Base-by-base conservation (phyloP, 2,888 invertebrate species). In the Prosopocoilus inquinatus region DNA sequence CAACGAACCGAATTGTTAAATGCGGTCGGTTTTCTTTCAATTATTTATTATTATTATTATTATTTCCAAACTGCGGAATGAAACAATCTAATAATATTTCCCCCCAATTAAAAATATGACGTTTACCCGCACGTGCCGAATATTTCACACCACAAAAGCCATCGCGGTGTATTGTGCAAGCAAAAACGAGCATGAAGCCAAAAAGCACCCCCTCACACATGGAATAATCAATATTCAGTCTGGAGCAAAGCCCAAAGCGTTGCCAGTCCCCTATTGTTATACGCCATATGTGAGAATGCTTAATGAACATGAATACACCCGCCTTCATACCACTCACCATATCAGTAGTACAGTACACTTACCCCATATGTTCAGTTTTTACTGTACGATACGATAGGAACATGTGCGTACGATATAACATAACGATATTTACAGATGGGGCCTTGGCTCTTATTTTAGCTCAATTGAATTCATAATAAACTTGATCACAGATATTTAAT, bases 261-360 rank as follows among this genome's bases (percentile, higher is more conserved):
- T 50, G 45, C 47, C 47, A 56, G 57, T 60, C 62, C 62, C 62
- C 62, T 56, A 61, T 63, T 58, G 61, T 59, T 54, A 51, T 52
- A 39, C 57, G 58, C 63, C 63, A 63, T 63, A 63, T 63, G 63
- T 60, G 62, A 61, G 57, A 59, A 55, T 59, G 57, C 53, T 55
- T 57, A 56, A 59, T 55, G 55, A 59, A 61, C 59, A 59, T 59
- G 61, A 61, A 61, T 59, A 54, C 53, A 53, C 56, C 59, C 59
- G 52, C 55, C 59, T 59, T 55, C 55, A 50, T 57, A 36, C 48
- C 20, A 51, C 53, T 51, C 55, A 55, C 53, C 58, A 61, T 61
- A 59, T 28, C 20, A 53, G 56, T 58, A 52, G 47, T 39, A 13
- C 13, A 12, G 33, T 44, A 51, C 44, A 34, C 36, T 34, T 36